Evolutionary conservation across 2,113 vertebrate species (phyloP).

Genomic region (Ascaphus truei): DNA sequence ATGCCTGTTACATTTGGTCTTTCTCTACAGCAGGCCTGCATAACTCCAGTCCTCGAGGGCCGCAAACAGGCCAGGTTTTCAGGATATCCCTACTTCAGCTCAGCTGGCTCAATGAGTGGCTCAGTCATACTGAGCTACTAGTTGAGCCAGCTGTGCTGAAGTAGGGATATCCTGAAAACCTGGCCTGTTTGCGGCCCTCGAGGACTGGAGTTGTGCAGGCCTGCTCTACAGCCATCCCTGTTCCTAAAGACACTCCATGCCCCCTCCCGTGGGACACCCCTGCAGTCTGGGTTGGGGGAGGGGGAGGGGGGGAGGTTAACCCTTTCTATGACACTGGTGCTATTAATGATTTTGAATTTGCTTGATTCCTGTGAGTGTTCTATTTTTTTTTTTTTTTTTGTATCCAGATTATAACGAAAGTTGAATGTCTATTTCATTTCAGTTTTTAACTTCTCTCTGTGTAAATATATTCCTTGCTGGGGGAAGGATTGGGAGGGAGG

Average conservation of each 20-base stretch:
- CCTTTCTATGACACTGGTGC: conserved; percentile 86
- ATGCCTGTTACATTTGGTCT: conserved; percentile 46
- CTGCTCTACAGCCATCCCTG: conserved; percentile 65
- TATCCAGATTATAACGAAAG: conserved; percentile 82
- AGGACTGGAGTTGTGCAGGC: too few relatives aligned
- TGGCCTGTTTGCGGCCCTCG: too few relatives aligned
- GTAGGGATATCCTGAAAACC: too few relatives aligned
- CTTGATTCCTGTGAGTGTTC: conserved; percentile 97
- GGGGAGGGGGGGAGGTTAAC: conserved; percentile 67
- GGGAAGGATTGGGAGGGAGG: not conserved
- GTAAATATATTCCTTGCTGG: conserved; percentile 81
- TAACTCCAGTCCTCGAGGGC: too few relatives aligned
- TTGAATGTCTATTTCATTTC: conserved; percentile 62
- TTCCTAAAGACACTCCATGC: too few relatives aligned
- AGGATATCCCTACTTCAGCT: too few relatives aligned
- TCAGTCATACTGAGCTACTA: too few relatives aligned
- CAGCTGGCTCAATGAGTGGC: too few relatives aligned
- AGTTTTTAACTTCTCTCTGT: conserved; percentile 64
- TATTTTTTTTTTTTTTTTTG: conserved; percentile 76
- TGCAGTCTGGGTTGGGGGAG: conserved; percentile 86
- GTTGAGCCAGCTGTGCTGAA: too few relatives aligned
- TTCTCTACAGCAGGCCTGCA: conserved; percentile 69
- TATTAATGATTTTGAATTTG: conserved; percentile 99
- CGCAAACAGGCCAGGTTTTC: too few relatives aligned
- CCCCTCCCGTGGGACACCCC: not conserved